Conservation (phyloP, 2,888 invertebrate genomes). For the Troilus luridus region DNA sequence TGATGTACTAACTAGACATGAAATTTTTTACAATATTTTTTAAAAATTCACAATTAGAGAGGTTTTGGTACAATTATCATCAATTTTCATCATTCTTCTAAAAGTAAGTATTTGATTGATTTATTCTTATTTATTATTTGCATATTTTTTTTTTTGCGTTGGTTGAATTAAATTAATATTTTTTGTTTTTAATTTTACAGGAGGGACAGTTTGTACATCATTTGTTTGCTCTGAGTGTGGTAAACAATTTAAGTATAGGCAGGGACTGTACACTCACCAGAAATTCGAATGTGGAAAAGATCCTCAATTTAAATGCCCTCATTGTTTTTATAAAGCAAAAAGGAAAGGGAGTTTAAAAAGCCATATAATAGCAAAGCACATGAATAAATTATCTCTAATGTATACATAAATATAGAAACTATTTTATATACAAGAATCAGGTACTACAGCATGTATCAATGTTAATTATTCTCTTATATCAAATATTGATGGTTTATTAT, state of each 20-base stretch:
- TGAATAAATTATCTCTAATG: background rate
- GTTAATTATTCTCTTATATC: background rate
- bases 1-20: no score
- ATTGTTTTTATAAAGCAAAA: constrained; percentile 69
- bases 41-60: background rate
- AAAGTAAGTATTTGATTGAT: background rate
- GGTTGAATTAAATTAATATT: background rate
- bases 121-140: background rate
- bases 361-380: constrained; percentile 63
- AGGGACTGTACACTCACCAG: constrained; percentile 64
- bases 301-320: constrained; percentile 70
- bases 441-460: background rate
- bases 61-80: background rate
- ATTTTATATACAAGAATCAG: background rate
- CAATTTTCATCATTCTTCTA: background rate
- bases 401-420: background rate
- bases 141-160: background rate
- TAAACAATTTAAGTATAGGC: constrained; percentile 62
- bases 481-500: background rate
- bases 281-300: constrained; percentile 70
- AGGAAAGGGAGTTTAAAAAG: constrained; percentile 69
- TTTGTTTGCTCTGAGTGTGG: constrained; percentile 60
- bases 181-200: constrained; percentile 4
- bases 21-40: background rate
- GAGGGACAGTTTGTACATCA: background rate